Evolutionary conservation across 2,797 vertebrate species (phyloP).

Genomic region (Crotalus adamanteus): DNA sequence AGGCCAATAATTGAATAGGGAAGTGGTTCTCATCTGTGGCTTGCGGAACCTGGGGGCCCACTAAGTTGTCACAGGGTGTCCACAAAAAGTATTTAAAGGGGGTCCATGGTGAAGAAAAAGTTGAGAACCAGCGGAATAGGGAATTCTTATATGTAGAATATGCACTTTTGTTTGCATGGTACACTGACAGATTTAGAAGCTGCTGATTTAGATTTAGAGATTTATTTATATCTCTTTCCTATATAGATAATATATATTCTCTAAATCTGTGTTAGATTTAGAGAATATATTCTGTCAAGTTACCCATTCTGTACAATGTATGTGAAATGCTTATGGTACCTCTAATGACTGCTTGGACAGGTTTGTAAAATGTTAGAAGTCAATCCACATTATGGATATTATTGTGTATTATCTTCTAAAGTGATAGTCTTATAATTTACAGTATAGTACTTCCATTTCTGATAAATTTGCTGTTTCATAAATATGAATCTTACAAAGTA

Average conservation of each 20-base stretch:
- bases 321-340: no score
- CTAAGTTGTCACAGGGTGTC: neutral
- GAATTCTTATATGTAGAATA: neutral
- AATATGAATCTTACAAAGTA: neutral
- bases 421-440: neutral
- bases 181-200: neutral
- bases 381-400: neutral
- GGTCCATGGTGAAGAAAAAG: neutral
- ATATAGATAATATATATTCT: neutral
- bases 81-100: neutral
- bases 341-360: neutral
- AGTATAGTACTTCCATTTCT: neutral
- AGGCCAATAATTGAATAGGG: neutral
- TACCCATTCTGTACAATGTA: neutral
- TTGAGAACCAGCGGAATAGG: neutral
- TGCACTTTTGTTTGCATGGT: neutral
- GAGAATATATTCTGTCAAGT: neutral
- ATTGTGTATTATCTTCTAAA: neutral
- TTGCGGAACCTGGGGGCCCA: rapidly evolving
- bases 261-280: neutral
- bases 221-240: neutral
- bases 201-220: neutral
- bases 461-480: neutral
- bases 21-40: neutral
- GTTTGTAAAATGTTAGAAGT: neutral